Evolutionary conservation across 2,113 vertebrate genomes (phyloP), one percentile per base, ranked within the genome.

Genomic region (Lagenorhynchus albirostris): DNA sequence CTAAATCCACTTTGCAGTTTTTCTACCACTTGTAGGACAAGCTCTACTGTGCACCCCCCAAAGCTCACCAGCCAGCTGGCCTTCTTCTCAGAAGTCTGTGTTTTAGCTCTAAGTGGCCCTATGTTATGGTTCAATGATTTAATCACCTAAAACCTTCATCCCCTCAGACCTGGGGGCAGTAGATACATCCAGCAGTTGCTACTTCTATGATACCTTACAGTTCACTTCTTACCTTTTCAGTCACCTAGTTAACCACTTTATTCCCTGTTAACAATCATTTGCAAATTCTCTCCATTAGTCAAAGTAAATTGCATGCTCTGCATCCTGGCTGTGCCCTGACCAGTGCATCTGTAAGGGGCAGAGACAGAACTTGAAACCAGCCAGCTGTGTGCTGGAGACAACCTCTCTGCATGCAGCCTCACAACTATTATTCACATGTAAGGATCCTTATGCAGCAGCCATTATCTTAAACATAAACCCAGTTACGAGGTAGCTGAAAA

Each of bases 41-140:
- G 33, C 6, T 36, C 36, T 23, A 3, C 1, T 3, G 4, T 31
- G 23, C 4, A 10, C 21, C 26, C 2, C 33, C 11, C 13, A 29
- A 44, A 77, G 17, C 10, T 47, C 3, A 6, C 7, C 38, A n/a
- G n/a, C 38, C 17, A 21, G 20, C 5, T 0, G 26, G 44, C 9
- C 6, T 3, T 73, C 6, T 3, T 73, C 47, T 82, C 76, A 1
- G 5, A 50, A 13, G 14, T 9, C 71, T 63, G 58, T 21, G 58
- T 25, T 26, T 84, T 29, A 12, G 31, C 23, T 80, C n/a, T 25
- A 25, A 38, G 41, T 12, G 6, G 3, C 9, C 25, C 29, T 68
- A 6, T 38, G 14, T 60, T 89, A 21, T 2, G n/a, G 25, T 33
- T 62, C 26, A n/a, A 50, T n/a, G 53, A n/a, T 14, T 18, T 87